phyloP scores from a whole-genome alignment of 1,140 invertebrate species.

The Amphibalanus amphitrite region DNA sequence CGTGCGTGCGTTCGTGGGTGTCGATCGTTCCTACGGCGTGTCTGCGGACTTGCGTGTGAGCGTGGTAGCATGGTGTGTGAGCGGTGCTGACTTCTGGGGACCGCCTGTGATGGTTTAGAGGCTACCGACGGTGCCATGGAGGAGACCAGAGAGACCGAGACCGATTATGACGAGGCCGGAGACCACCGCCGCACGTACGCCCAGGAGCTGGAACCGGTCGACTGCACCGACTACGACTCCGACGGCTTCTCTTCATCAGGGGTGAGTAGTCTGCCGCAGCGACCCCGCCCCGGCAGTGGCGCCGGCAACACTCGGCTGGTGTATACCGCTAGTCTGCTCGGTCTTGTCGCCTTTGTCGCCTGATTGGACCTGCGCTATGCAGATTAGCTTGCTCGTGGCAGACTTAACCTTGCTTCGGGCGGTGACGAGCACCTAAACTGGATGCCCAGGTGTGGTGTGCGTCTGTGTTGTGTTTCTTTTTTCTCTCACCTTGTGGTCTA shows the following conservation, averaged over 20 bases:
- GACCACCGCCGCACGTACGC: background rate
- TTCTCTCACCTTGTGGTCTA: too few relatives aligned
- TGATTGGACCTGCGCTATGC: too few relatives aligned
- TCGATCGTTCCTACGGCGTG: background rate
- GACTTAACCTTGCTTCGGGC: too few relatives aligned
- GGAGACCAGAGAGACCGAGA: background rate
- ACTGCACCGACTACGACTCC: background rate
- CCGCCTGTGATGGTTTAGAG: background rate
- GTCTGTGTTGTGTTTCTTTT: too few relatives aligned
- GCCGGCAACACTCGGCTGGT: background rate
- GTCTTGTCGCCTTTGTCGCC: too few relatives aligned
- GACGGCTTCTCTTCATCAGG: background rate
- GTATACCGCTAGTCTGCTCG: background rate
- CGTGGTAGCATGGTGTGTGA: background rate
- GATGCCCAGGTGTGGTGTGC: too few relatives aligned
- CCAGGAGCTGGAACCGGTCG: background rate
- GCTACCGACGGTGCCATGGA: too few relatives aligned
- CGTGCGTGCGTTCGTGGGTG: background rate
- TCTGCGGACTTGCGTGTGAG: too few relatives aligned
- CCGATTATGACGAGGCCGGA: background rate
- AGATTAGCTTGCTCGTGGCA: too few relatives aligned
- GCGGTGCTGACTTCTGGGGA: background rate
- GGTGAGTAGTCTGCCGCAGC: background rate
- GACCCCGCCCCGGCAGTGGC: too few relatives aligned
- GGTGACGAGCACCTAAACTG: too few relatives aligned